These are phyloP conservation scores for Acarapis woodi DNA, from an alignment of 1,140 invertebrate genomes.

Conservation along the genomic window DNA sequence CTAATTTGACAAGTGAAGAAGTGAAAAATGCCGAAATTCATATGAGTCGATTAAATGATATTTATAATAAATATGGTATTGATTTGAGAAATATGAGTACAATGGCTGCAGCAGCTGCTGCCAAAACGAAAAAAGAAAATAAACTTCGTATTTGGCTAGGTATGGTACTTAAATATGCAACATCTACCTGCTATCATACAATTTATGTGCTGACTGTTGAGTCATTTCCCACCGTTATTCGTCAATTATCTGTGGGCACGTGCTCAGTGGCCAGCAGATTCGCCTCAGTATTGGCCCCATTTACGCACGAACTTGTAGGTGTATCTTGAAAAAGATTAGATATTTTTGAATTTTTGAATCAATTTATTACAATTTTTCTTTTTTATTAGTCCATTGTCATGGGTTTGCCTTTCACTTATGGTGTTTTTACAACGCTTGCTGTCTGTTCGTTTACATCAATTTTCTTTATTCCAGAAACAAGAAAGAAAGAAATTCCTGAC, in stretches of 20 bases:
- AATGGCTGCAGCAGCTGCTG: neutral
- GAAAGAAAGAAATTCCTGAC: slow-evolving; percentile 3
- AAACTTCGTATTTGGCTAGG: slow-evolving; percentile 32
- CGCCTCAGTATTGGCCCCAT: slow-evolving; percentile 17
- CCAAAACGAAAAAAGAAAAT: neutral
- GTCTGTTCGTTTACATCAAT: no score
- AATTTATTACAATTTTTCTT: no score
- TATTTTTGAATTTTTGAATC: no score
- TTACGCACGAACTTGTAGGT: slow-evolving; percentile 23
- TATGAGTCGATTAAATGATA: no score
- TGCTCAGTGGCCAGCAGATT: slow-evolving; percentile 16
- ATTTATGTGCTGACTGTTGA: slow-evolving; percentile 51
- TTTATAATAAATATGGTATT: neutral
- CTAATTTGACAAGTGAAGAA: no score
- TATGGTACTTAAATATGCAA: slow-evolving; percentile 49
- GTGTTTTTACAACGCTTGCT: no score
- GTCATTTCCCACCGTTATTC: slow-evolving; percentile 37
- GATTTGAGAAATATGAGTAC: neutral
- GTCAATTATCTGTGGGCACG: slow-evolving; percentile 17
- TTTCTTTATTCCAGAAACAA: slow-evolving; percentile 1
- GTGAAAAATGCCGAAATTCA: no score
- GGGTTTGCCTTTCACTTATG: no score
- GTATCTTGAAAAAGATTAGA: no score
- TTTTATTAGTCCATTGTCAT: no score
- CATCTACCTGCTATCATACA: slow-evolving; percentile 43